Conservation (phyloP, 2,113 vertebrate genomes). For the Psilopsiagon aymara region DNA sequence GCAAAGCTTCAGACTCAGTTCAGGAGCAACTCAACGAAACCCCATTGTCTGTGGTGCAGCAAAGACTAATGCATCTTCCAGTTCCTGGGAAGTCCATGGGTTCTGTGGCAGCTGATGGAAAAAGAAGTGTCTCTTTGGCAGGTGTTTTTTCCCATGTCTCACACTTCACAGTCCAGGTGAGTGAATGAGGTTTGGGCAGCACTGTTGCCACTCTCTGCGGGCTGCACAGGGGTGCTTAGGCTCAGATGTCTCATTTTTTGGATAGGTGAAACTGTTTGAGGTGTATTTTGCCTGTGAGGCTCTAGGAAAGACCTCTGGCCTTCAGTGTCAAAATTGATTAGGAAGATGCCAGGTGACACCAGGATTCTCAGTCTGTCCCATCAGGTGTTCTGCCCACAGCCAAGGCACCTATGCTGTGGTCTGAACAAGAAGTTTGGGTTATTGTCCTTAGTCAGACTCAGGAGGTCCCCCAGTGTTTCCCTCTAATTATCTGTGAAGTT, state of each 20-base stretch:
- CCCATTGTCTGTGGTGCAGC: background rate
- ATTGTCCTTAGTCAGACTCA: background rate
- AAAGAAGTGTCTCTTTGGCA: background rate
- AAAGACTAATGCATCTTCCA: background rate
- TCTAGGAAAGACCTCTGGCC: background rate
- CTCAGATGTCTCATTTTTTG: background rate
- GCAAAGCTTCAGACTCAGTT: background rate
- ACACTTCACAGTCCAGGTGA: background rate
- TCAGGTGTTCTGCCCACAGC: background rate
- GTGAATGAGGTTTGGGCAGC: background rate
- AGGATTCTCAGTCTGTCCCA: background rate
- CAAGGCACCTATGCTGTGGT: background rate
- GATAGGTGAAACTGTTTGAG: background rate
- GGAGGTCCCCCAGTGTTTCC: background rate
- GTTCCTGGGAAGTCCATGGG: background rate
- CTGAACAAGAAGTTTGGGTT: background rate
- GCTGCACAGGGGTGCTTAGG: background rate
- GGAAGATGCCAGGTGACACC: background rate
- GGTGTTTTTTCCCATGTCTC: background rate
- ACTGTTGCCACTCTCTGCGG: background rate
- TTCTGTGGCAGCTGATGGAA: background rate
- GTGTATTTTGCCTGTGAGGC: background rate
- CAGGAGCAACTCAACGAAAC: background rate
- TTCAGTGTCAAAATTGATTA: background rate
- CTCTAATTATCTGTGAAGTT: background rate